Percentiles rank a stretch among this genome's conserved stretches.
Evolutionary conservation across 92 coral and sea anemone genomes (phyloP).

Genomic region (Parazoanthus swiftii): DNA sequence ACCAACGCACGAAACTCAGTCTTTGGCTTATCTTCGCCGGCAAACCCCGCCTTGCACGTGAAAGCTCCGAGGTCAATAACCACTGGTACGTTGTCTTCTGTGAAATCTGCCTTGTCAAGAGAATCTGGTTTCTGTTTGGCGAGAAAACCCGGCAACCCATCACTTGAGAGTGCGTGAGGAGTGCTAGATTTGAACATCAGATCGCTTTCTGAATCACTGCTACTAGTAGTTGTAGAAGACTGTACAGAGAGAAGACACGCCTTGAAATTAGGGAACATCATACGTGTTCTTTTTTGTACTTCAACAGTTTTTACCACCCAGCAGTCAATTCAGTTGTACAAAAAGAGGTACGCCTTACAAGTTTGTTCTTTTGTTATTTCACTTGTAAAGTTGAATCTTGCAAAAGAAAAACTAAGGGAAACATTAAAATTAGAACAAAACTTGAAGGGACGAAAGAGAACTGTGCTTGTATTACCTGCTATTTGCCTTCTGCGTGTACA

Average conservation of each 20-base stretch:
- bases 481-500: no score
- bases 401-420: no score
- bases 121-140: not conserved
- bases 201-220: not conserved
- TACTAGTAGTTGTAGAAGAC: not conserved
- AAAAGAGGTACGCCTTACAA: no score
- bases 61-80: conserved; percentile 25
- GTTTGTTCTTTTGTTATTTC: no score
- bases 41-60: conserved; percentile 34
- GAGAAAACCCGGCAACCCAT: not conserved
- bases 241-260: not conserved
- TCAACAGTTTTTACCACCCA: no score
- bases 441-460: no score
- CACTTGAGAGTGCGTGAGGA: not conserved
- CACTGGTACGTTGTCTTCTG: not conserved
- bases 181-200: not conserved
- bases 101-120: not conserved
- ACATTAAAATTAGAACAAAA: no score
- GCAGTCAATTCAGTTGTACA: no score
- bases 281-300: no score
- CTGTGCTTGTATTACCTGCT: no score
- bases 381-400: no score
- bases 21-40: not conserved
- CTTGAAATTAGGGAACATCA: not conserved
- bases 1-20: conserved; percentile 26